Percentiles rank a stretch among this genome's conserved stretches.
Conservation (phyloP, 1,140 invertebrate species). For the Euglossa dilemma region DNA sequence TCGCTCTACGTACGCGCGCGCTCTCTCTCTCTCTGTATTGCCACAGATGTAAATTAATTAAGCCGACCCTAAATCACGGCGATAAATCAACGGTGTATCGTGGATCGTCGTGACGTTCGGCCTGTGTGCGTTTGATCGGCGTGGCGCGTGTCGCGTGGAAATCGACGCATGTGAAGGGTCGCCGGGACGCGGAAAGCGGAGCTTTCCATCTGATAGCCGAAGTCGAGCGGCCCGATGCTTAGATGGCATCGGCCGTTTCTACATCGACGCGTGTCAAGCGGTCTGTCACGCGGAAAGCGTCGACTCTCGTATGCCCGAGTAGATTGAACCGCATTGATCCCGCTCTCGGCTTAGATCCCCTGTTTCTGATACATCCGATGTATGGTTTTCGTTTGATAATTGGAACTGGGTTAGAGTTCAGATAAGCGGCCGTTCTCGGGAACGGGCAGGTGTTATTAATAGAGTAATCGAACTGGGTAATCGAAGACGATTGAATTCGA, state of each 20-base stretch:
- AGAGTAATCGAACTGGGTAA: too few species aligned
- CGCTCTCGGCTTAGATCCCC: not conserved
- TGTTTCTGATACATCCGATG: not conserved
- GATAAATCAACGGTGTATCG: constrained; percentile 34
- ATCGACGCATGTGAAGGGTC: not conserved
- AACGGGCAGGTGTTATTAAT: too few species aligned
- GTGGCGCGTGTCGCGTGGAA: not conserved
- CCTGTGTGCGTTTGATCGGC: constrained; percentile 6
- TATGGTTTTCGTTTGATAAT: not conserved
- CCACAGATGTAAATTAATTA: constrained; percentile 42
- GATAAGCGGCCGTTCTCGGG: too few species aligned
- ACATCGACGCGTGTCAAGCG: constrained; percentile 18
- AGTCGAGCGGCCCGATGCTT: not conserved
- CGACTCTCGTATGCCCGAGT: not conserved
- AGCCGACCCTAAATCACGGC: constrained; percentile 11
- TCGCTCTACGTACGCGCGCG: not conserved
- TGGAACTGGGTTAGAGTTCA: not conserved
- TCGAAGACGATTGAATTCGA: too few species aligned
- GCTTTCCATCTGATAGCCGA: constrained; percentile 13
- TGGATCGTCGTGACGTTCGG: constrained; percentile 10
- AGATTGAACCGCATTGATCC: not conserved
- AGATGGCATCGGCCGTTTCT: constrained; percentile 13
- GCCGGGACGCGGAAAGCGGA: not conserved
- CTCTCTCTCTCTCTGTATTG: not conserved
- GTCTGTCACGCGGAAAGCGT: not conserved